Evolutionary conservation across 30 jellyfish, hydroid and myxozoan genomes (phyloP).

Genomic region (Aurelia aurita): DNA sequence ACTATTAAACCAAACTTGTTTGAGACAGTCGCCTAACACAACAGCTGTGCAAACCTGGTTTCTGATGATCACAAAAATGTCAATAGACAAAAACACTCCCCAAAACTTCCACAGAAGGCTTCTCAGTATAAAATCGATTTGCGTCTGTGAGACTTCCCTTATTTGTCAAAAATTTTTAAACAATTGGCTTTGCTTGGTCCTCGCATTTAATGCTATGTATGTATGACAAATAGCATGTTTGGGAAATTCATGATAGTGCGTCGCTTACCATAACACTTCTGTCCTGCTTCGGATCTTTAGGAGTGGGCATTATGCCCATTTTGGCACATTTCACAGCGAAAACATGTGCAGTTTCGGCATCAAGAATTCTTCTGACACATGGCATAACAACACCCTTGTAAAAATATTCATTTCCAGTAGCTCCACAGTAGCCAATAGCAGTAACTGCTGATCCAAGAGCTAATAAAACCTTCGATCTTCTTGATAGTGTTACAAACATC

Average conservation of each 20-base stretch:
- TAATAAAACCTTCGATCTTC: constrained; percentile 9
- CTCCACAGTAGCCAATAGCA: constrained; percentile 35
- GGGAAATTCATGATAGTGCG: background rate
- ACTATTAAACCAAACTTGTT: too few relatives aligned
- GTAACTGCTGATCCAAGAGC: constrained; percentile 42
- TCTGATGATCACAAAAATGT: too few relatives aligned
- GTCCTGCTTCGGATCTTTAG: constrained; percentile 49
- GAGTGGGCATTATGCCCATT: constrained; percentile 68
- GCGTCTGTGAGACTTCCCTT: too few relatives aligned
- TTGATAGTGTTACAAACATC: constrained; percentile 21
- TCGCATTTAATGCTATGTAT: too few relatives aligned
- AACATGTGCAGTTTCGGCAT: constrained; percentile 93
- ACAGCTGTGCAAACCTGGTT: too few relatives aligned
- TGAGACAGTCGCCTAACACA: too few relatives aligned
- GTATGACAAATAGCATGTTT: too few relatives aligned
- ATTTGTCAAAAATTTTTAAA: too few relatives aligned
- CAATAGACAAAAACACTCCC: too few relatives aligned
- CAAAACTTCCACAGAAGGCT: too few relatives aligned
- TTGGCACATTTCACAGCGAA: constrained; percentile 86
- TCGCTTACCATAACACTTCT: constrained; percentile 69
- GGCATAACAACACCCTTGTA: constrained; percentile 78
- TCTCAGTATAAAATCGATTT: too few relatives aligned
- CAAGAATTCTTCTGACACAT: constrained; percentile 54
- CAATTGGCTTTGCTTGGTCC: too few relatives aligned
- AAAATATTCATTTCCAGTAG: constrained; percentile 77